Base-by-base conservation (phyloP, 2,113 vertebrate genomes). In the Nycticorax nycticorax region DNA sequence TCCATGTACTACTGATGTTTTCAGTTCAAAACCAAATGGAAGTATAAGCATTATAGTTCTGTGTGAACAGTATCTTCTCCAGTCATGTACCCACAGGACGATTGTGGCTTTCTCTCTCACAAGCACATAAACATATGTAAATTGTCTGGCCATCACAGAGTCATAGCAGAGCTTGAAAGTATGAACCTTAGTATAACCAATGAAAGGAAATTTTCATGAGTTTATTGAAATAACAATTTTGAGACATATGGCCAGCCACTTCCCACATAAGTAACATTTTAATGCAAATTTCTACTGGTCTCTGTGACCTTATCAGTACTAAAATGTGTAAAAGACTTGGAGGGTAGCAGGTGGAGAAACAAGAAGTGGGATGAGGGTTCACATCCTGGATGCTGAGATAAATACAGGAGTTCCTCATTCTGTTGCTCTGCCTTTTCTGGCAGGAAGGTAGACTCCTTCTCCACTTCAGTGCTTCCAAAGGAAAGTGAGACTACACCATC, bases 341-440 rank as follows among this genome's bases (percentile, higher is more conserved):
- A 91, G 30, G 33, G 57, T 75, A 89, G 35, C 77, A 94, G 87
- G 66, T 82, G 57, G 39, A 68, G 48, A 95, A 92, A 96, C 85
- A 48, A 91, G 92, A 96, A 95, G 93, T 94, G 77, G 73, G 39
- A 84, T 87, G 30, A 66, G 10, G 60, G n/a, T 56, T 94, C 43
- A 64, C 62, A 68, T 62, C 10, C 35, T 92, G 75, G 37, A 89
- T 74, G 52, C 12, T 87, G 84, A 92, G 82, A 90, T 66, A 93
- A 90, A 69, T n/a, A 56, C 50, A 83, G 47, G 67, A 93, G 77
- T 91, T 97, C 84, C 86, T 75, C 73, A 87, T 76, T 53, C 26
- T 45, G 23, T 37, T 52, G 19, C 6, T 78, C 33, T 77, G 18
- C 26, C 4, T 72, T 68, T 84, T 85, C 9, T 79, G 48, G 39